These are phyloP conservation scores for Dipus sagitta DNA, from an alignment of 2,797 vertebrate genomes.

Conservation along the genomic window DNA sequence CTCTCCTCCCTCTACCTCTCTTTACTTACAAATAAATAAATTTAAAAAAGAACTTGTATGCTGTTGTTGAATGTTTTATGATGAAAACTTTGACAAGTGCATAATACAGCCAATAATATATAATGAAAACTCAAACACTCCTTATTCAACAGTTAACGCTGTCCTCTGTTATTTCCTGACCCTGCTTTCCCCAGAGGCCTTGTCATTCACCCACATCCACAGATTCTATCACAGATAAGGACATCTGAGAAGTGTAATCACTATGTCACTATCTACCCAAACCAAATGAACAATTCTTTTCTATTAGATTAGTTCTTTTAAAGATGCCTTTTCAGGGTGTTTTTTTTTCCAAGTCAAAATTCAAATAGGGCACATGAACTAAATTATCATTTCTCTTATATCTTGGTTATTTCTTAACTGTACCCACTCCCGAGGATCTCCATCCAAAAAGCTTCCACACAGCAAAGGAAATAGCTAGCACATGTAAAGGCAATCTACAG, in stretches of 20 bases:
- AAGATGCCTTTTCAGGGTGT: neutral
- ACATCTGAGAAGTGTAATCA: neutral
- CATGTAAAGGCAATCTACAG: neutral
- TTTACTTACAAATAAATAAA: no score
- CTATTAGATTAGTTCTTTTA: neutral
- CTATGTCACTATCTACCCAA: neutral
- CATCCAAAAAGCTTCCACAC: neutral
- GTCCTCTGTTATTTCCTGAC: neutral
- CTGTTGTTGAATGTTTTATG: neutral
- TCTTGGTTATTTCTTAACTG: neutral
- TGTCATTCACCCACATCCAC: neutral
- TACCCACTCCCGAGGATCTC: neutral
- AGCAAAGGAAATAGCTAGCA: neutral
- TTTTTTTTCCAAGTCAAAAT: neutral
- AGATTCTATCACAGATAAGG: neutral
- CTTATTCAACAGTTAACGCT: neutral
- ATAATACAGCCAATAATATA: neutral
- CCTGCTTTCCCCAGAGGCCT: neutral
- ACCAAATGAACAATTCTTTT: neutral
- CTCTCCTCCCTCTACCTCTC: no score
- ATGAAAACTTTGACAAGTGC: neutral
- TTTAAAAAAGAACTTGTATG: no score
- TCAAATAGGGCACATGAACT: neutral
- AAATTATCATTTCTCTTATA: neutral
- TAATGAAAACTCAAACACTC: neutral